phyloP scores from a whole-genome alignment of 2,797 vertebrate genomes.

The Premnoplex brunnescens region DNA sequence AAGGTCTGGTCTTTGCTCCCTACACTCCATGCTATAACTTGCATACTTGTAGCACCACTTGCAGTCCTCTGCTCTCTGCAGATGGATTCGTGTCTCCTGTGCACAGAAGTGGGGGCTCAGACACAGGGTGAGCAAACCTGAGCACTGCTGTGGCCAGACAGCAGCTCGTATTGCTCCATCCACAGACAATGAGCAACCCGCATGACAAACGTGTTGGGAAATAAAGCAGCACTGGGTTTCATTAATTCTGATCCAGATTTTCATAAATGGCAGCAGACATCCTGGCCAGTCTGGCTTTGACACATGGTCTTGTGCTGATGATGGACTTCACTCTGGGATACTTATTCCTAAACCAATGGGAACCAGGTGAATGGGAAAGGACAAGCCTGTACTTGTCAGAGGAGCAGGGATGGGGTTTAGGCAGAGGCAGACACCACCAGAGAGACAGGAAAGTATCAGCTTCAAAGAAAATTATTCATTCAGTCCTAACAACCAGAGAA shows the following conservation, averaged over 20 bases:
- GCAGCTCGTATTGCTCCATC: not conserved
- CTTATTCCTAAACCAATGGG: not conserved
- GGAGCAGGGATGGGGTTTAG: not conserved
- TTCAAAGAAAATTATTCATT: not conserved
- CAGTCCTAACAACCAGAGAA: not conserved
- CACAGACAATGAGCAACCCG: not conserved
- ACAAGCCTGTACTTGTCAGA: not conserved
- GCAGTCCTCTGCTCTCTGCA: not conserved
- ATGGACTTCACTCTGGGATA: not conserved
- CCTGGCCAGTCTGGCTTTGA: not conserved
- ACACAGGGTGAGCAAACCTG: not conserved
- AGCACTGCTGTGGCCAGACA: not conserved
- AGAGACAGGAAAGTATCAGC: not conserved
- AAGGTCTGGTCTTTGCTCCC: not conserved
- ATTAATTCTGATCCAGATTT: not conserved
- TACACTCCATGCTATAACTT: accelerated
- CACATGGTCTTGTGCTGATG: not conserved
- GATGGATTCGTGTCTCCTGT: not conserved
- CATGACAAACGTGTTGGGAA: not conserved
- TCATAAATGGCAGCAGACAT: slow-evolving; percentile 20
- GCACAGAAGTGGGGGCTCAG: not conserved
- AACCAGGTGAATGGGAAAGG: not conserved
- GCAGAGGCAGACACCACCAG: not conserved
- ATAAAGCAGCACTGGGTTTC: not conserved
- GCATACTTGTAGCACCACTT: not conserved